phyloP scores from a whole-genome alignment of 92 coral and sea anemone species.

The Plumapathes pennacea region DNA sequence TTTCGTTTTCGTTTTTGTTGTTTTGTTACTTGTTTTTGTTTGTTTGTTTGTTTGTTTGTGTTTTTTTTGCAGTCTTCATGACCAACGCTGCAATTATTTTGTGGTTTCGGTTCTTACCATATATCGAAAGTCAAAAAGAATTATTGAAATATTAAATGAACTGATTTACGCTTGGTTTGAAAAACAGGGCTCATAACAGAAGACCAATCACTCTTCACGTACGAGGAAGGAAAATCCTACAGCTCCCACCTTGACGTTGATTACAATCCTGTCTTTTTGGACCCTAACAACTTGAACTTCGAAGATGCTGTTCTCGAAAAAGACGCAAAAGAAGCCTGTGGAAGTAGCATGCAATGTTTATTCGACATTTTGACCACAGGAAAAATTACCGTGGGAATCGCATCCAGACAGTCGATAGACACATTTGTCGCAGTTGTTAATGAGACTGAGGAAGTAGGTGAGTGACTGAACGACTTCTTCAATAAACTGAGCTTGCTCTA shows the following conservation, averaged over 20 bases:
- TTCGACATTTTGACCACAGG: conserved; percentile 74
- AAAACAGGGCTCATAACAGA: conserved; percentile 60
- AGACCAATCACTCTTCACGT: conserved; percentile 51
- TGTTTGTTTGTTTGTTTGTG: no score
- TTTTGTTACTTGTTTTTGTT: no score
- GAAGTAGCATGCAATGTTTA: conserved; percentile 58
- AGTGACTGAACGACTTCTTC: neutral
- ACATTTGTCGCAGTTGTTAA: conserved; percentile 43
- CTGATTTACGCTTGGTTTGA: no score
- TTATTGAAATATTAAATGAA: no score
- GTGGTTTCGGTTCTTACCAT: no score
- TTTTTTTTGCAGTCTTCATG: no score
- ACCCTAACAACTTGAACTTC: conserved; percentile 27
- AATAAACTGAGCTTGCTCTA: no score
- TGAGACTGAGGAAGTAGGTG: conserved; percentile 58
- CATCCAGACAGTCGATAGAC: conserved; percentile 41
- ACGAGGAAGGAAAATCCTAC: conserved; percentile 43
- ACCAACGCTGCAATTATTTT: no score
- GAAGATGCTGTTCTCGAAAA: conserved; percentile 30
- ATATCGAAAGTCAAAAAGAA: no score
- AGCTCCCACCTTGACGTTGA: conserved; percentile 27
- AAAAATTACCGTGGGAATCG: conserved; percentile 57
- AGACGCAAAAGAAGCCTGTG: conserved; percentile 56
- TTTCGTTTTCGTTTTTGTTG: no score
- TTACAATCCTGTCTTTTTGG: conserved; percentile 64